Evolutionary conservation across 2,797 vertebrate genomes (phyloP).

Genomic region (Cuculus canorus): DNA sequence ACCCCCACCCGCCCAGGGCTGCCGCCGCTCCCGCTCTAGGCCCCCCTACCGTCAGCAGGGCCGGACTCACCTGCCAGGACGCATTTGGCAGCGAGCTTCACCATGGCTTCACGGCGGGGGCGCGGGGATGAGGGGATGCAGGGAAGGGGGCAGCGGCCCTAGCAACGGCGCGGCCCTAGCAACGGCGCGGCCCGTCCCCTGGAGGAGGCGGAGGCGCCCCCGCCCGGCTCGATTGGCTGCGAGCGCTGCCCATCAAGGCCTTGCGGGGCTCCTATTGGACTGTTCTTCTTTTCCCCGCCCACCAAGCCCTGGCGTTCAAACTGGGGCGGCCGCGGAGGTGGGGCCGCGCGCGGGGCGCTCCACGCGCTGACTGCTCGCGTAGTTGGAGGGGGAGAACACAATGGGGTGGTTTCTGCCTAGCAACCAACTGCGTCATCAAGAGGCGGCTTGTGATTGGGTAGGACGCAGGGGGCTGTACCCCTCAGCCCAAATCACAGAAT

Average conservation of each 20-base stretch:
- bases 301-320: neutral
- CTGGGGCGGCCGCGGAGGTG: fast-evolving
- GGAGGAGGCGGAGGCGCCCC: fast-evolving
- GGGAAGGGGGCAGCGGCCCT: too few species aligned
- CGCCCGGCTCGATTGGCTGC: neutral
- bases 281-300: fast-evolving
- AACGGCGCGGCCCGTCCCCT: neutral
- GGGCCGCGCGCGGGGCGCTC: too few species aligned
- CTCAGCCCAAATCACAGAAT: neutral
- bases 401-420: neutral
- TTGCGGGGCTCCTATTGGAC: fast-evolving
- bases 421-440: neutral
- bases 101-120: too few species aligned
- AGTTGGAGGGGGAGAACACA: fast-evolving
- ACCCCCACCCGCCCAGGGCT: neutral
- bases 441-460: neutral
- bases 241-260: neutral
- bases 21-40: neutral
- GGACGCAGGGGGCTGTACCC: neutral
- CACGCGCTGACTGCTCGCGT: too few species aligned
- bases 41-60: neutral
- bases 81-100: conserved; percentile 81
- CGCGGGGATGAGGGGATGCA: too few species aligned
- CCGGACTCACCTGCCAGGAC: conserved; percentile 80
- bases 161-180: neutral